Evolutionary conservation across 2,113 vertebrate genomes (phyloP).

Genomic region (Furnarius figulus): DNA sequence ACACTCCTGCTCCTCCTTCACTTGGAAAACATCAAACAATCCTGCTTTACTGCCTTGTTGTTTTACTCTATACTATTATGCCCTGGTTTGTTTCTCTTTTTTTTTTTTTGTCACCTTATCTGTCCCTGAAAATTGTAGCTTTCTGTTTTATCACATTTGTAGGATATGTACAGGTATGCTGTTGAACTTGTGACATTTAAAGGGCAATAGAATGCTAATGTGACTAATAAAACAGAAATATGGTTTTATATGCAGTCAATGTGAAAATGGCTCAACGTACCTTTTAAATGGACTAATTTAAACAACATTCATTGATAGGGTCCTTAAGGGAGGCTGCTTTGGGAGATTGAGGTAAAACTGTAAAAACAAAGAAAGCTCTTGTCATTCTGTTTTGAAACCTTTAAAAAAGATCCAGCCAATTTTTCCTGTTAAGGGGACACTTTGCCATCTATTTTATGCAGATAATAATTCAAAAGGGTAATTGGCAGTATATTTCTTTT

Average conservation of each 20-base stretch:
- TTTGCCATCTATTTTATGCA: neutral
- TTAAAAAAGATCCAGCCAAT: neutral
- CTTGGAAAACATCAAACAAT: neutral
- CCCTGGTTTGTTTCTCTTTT: neutral
- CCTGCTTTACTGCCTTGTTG: neutral
- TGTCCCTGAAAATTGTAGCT: conserved; percentile 35
- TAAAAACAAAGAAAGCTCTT: neutral
- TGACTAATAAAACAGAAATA: conserved; percentile 71
- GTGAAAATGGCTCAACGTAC: conserved; percentile 2
- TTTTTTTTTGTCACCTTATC: neutral
- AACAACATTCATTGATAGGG: conserved; percentile 11
- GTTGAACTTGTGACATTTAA: conserved; percentile 75
- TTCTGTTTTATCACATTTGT: conserved; percentile 59
- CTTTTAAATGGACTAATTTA: conserved; percentile 43
- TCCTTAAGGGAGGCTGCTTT: neutral
- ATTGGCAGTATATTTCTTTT: neutral
- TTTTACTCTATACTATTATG: neutral
- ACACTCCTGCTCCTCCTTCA: neutral
- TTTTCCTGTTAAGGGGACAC: neutral
- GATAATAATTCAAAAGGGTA: neutral
- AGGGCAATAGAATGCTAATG: conserved; percentile 69
- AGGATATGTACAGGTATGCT: conserved; percentile 33
- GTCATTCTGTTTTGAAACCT: neutral
- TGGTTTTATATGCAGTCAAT: conserved; percentile 25
- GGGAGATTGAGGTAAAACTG: neutral